These are phyloP conservation scores for Dicroscelio sp. DNA, from an alignment of 2,888 invertebrate genomes.

Conservation along the genomic window DNA sequence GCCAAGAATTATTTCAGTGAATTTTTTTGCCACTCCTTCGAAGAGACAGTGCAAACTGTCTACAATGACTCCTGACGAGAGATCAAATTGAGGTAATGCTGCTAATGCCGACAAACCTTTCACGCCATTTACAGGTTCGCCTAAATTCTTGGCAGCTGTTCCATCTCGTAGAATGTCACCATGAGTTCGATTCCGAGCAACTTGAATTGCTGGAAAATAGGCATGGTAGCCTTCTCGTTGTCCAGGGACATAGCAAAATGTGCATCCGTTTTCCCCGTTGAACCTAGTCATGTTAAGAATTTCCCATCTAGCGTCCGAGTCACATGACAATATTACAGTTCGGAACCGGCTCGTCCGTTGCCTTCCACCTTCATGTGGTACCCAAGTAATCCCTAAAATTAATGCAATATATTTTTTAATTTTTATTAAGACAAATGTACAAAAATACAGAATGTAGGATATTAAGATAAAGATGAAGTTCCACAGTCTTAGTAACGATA, in stretches of 20 bases:
- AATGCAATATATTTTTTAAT: too few species aligned
- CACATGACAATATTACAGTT: neutral
- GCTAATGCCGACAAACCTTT: neutral
- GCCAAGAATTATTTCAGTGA: too few species aligned
- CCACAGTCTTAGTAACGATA: too few species aligned
- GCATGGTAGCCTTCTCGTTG: neutral
- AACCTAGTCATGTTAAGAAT: slow-evolving; percentile 8
- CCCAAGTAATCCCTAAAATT: slow-evolving; percentile 7
- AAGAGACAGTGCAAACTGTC: neutral
- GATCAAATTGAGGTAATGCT: neutral
- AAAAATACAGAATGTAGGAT: too few species aligned
- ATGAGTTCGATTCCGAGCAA: neutral
- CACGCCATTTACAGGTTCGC: neutral
- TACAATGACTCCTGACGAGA: neutral
- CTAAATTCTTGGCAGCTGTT: neutral
- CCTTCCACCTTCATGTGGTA: slow-evolving; percentile 2
- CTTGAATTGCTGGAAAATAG: neutral
- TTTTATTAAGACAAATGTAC: too few species aligned
- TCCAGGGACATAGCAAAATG: slow-evolving; percentile 7
- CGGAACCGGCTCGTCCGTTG: slow-evolving; percentile 24
- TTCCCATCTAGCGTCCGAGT: neutral
- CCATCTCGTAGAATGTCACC: neutral
- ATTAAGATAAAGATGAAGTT: too few species aligned
- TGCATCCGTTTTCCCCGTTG: slow-evolving; percentile 13
- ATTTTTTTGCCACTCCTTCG: neutral